phyloP scores from a whole-genome alignment of 2,888 invertebrate genomes.

The Quadroppia sp. region DNA sequence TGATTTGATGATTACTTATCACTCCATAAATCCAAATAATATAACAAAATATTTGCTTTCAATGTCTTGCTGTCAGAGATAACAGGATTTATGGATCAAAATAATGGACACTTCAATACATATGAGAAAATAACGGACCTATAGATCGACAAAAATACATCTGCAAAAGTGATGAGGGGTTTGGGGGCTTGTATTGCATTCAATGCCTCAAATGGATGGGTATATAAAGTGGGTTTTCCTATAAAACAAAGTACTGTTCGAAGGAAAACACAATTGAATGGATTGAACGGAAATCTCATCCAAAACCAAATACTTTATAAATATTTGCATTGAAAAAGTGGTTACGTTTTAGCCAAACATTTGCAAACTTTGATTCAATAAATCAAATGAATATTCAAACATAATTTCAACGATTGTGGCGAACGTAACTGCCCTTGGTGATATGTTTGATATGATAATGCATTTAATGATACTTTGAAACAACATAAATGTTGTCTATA shows the following conservation, averaged over 20 bases:
- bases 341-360: no score
- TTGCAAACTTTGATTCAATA: no score
- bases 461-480: no score
- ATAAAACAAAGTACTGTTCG: background rate
- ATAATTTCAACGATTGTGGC: no score
- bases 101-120: constrained; percentile 30
- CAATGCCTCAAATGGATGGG: constrained; percentile 6
- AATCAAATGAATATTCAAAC: no score
- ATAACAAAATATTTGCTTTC: background rate
- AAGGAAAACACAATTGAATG: no score
- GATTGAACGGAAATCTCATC: no score
- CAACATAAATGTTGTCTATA: no score
- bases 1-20: background rate
- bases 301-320: no score
- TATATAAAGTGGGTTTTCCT: constrained; percentile 25
- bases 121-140: background rate
- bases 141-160: background rate
- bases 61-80: constrained; percentile 5
- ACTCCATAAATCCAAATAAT: background rate
- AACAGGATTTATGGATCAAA: constrained; percentile 30
- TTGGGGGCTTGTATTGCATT: constrained; percentile 5
- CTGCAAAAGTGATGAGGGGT: constrained; percentile 20
- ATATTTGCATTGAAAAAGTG: no score
- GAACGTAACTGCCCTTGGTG: no score
- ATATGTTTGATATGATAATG: no score